A percentile compares a stretch with the other conserved stretches of the same genome.
phyloP scores from a whole-genome alignment of 2,113 vertebrate genomes.

The Syngnathus scovelli region DNA sequence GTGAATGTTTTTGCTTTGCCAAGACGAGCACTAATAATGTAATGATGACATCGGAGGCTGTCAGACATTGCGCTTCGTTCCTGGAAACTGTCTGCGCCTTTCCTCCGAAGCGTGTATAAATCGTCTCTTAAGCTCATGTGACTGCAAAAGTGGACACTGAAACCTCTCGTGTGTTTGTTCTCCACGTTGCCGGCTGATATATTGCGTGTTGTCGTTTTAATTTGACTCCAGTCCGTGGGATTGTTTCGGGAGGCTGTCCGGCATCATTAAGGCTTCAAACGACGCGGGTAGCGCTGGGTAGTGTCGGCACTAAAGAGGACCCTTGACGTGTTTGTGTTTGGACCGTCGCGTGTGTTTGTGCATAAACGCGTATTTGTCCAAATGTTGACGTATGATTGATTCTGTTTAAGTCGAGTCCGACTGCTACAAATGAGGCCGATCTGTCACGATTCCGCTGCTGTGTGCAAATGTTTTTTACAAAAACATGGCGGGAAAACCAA shows the following conservation, averaged over 20 bases:
- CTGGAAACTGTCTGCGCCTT: background rate
- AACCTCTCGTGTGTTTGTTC: background rate
- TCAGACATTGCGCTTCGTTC: background rate
- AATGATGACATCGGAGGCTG: slow-evolving; percentile 6
- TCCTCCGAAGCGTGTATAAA: background rate
- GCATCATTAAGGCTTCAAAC: slow-evolving; percentile 48
- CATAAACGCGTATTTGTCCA: slow-evolving; percentile 8
- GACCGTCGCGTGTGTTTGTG: slow-evolving; percentile 6
- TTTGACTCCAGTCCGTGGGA: background rate
- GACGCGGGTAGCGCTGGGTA: slow-evolving; percentile 12
- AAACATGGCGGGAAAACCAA: slow-evolving; percentile 5
- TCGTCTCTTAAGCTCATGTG: background rate
- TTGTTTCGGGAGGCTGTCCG: slow-evolving; percentile 48
- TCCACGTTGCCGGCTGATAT: background rate
- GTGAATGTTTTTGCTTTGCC: background rate
- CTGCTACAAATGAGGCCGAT: slow-evolving; percentile 70
- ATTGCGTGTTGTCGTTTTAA: background rate
- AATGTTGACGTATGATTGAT: slow-evolving; percentile 58
- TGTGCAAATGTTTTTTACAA: slow-evolving; percentile 21
- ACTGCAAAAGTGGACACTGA: background rate
- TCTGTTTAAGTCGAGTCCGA: slow-evolving; percentile 67
- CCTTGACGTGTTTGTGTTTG: slow-evolving; percentile 23
- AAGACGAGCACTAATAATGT: background rate
- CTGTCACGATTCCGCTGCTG: slow-evolving; percentile 45
- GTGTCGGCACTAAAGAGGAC: slow-evolving; percentile 16